These are phyloP conservation scores for Platichthys stellatus DNA, from an alignment of 2,113 vertebrate species.

Conservation along the genomic window DNA sequence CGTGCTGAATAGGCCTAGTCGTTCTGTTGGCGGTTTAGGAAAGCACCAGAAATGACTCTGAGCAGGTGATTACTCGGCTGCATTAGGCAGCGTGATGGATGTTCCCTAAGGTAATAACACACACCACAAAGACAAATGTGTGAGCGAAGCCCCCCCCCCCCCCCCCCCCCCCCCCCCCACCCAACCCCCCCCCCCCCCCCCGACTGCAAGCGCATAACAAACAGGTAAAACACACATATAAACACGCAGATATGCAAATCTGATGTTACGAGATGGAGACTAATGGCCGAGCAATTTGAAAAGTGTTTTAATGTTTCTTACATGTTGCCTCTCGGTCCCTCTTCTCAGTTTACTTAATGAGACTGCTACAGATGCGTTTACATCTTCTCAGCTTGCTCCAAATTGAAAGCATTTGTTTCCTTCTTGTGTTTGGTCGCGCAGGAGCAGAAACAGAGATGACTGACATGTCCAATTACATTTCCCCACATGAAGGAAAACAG, in stretches of 20 bases:
- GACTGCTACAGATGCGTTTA: not conserved
- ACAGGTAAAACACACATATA: conserved; percentile 37
- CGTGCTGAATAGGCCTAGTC: conserved; percentile 38
- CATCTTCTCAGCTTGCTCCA: not conserved
- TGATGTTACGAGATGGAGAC: not conserved
- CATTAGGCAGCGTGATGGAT: conserved; percentile 65
- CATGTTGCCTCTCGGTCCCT: no score
- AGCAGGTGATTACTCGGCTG: conserved; percentile 67
- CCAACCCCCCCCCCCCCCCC: not conserved
- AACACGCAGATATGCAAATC: conserved; percentile 8
- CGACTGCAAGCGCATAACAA: conserved; percentile 31
- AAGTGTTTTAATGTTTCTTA: conserved; percentile 21
- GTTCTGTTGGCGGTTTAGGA: conserved; percentile 54
- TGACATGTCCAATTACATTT: not conserved
- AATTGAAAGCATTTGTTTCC: not conserved
- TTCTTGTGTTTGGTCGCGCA: conserved; percentile 3
- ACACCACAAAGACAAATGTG: conserved; percentile 57
- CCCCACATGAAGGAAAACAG: not conserved
- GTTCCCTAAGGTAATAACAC: conserved; percentile 56
- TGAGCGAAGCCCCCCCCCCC: conserved; percentile 9
- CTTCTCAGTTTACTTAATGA: no score
- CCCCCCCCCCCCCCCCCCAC: not conserved
- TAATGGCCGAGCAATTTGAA: conserved; percentile 7
- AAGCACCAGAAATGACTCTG: conserved; percentile 54
- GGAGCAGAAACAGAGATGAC: conserved; percentile 21